Evolutionary conservation across 2,113 vertebrate genomes (phyloP).

Genomic region (Morone saxatilis): DNA sequence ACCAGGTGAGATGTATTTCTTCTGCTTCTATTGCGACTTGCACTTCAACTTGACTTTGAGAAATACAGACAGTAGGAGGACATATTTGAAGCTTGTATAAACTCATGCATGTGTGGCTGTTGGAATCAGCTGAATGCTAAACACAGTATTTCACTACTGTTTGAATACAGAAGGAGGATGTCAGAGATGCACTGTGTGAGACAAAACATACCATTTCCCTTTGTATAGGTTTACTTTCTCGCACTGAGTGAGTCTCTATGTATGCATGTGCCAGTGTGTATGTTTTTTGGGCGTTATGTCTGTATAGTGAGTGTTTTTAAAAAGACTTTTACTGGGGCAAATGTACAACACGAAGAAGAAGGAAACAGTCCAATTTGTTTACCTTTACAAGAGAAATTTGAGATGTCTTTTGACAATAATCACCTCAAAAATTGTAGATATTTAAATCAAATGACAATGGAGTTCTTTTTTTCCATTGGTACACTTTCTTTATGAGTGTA

Average conservation of each 20-base stretch:
- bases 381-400: not conserved
- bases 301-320: conserved; percentile 61
- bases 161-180: conserved; percentile 22
- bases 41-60: conserved; percentile 5
- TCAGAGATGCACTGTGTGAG: conserved; percentile 14
- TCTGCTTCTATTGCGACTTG: conserved; percentile 13
- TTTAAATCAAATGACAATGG: conserved; percentile 26
- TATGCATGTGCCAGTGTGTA: conserved; percentile 79
- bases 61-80: not conserved
- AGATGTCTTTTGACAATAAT: conserved; percentile 34
- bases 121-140: conserved; percentile 35
- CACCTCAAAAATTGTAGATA: conserved; percentile 28
- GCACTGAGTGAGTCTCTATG: conserved; percentile 65
- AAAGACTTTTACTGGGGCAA: conserved; percentile 69
- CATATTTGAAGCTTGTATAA: conserved; percentile 25
- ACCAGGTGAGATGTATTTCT: conserved; percentile 23
- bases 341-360: conserved; percentile 62
- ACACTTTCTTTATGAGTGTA: conserved; percentile 58
- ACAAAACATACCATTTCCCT: conserved; percentile 32
- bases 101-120: conserved; percentile 58
- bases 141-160: conserved; percentile 29
- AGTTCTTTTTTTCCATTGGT: conserved; percentile 18
- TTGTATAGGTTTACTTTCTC: conserved; percentile 49
- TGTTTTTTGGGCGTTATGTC: conserved; percentile 57
- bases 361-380: conserved; percentile 12